Conservation (phyloP, 2,113 vertebrate species). For the Machaerirhynchus nigripectus region DNA sequence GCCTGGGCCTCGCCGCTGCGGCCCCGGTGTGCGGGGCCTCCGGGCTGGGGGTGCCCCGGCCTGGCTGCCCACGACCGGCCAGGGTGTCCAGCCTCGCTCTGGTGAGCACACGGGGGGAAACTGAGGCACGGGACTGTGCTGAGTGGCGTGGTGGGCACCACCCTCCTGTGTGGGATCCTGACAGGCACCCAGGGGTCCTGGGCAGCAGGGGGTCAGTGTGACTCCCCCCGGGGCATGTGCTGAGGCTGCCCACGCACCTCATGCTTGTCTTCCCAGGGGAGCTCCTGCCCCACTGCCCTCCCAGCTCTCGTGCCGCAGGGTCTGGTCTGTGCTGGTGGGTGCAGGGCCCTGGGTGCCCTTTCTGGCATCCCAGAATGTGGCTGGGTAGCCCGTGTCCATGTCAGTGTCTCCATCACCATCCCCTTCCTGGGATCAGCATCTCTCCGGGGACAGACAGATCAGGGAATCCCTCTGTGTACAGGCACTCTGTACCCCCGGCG, state of each 20-base stretch:
- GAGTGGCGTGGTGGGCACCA: background rate
- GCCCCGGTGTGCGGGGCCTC: background rate
- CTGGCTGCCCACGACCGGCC: rapidly evolving
- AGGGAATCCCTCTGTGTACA: background rate
- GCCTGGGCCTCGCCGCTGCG: conserved; percentile 60
- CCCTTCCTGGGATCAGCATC: too few relatives aligned
- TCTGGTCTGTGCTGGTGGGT: background rate
- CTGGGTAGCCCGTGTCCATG: background rate
- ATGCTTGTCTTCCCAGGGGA: background rate
- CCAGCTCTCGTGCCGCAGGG: rapidly evolving
- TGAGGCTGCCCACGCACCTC: background rate
- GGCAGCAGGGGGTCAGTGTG: background rate
- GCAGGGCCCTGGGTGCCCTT: background rate
- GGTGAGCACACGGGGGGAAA: background rate
- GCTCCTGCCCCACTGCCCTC: background rate
- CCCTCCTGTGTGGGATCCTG: background rate
- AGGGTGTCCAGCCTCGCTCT: rapidly evolving
- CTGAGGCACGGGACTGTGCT: background rate
- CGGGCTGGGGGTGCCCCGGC: rapidly evolving
- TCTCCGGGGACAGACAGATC: background rate
- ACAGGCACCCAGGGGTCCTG: background rate
- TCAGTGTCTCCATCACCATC: background rate
- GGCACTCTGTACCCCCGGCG: background rate
- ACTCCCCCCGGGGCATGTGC: rapidly evolving
- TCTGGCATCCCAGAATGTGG: background rate